Evolutionary conservation across 2,113 vertebrate species (phyloP).

Genomic region (Hippocampus guttulatus): DNA sequence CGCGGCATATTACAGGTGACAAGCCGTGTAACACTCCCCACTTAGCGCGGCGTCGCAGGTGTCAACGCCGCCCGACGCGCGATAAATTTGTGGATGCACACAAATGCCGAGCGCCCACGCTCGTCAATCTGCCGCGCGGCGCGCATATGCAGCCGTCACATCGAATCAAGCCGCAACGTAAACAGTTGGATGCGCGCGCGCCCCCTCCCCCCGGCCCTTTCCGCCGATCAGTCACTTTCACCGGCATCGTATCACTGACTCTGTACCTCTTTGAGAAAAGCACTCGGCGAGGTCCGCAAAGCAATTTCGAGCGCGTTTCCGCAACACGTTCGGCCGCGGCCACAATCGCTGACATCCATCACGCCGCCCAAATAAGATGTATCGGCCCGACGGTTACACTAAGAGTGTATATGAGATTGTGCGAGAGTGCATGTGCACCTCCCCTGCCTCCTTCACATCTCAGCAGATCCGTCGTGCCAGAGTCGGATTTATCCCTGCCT

Average conservation of each 20-base stretch:
- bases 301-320: constrained; percentile 72
- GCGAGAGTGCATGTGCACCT: constrained; percentile 1
- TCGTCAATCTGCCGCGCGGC: constrained; percentile 2
- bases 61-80: constrained; percentile 6
- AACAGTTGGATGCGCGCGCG: background rate
- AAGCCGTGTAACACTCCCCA: constrained; percentile 24
- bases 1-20: constrained; percentile 28
- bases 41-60: constrained; percentile 21
- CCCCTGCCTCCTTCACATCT: constrained; percentile 2
- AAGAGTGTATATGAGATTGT: constrained; percentile 31
- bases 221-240: too few relatives aligned
- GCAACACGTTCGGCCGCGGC: constrained; percentile 59
- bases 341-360: constrained; percentile 69
- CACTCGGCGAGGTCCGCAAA: constrained; percentile 60
- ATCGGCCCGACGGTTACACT: constrained; percentile 59
- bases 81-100: constrained; percentile 3
- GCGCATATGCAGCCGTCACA: constrained; percentile 24
- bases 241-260: constrained; percentile 51
- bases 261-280: constrained; percentile 63
- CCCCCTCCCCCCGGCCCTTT: background rate
- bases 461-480: constrained; percentile 21
- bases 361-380: constrained; percentile 59
- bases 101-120: constrained; percentile 11
- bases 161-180: constrained; percentile 21
- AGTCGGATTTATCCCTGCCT: constrained; percentile 19